Percentiles rank a stretch among this genome's conserved stretches.
Evolutionary conservation across 2,113 vertebrate species (phyloP).

Genomic region (Corythoichthys intestinalis): DNA sequence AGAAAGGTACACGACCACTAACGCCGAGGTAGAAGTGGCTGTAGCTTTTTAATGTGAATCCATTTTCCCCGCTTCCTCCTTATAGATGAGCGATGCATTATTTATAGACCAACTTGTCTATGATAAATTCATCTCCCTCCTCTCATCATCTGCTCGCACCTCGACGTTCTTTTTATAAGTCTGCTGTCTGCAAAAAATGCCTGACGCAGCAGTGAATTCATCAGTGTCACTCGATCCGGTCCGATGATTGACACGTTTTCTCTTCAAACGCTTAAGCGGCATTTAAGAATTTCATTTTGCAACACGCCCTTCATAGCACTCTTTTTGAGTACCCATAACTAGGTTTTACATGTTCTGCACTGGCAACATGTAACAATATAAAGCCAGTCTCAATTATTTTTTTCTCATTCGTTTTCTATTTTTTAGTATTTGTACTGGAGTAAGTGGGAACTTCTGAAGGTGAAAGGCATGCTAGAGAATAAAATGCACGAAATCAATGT

Average conservation of each 20-base stretch:
- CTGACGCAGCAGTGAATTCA: slow-evolving; percentile 65
- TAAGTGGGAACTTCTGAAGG: neutral
- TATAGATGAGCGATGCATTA: slow-evolving; percentile 72
- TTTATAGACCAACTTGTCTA: slow-evolving; percentile 74
- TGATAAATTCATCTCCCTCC: slow-evolving; percentile 65
- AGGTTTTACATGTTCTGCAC: neutral
- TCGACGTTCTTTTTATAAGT: slow-evolving; percentile 45
- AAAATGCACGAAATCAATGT: neutral
- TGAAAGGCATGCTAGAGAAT: neutral
- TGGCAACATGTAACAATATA: neutral
- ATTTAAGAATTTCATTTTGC: slow-evolving; percentile 19
- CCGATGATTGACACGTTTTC: slow-evolving; percentile 38
- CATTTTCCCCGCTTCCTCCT: slow-evolving; percentile 64
- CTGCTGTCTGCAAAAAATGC: slow-evolving; percentile 60
- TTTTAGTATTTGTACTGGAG: neutral
- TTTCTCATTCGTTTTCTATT: neutral
- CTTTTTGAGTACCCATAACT: neutral
- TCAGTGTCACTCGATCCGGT: slow-evolving; percentile 52
- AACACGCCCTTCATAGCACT: neutral
- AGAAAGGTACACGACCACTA: slow-evolving; percentile 22
- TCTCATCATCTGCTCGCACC: slow-evolving; percentile 37
- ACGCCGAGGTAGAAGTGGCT: slow-evolving; percentile 50
- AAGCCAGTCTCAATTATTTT: neutral
- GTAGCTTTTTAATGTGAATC: slow-evolving; percentile 69
- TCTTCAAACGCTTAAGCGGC: slow-evolving; percentile 24